Base-by-base conservation (phyloP, 2,113 vertebrate species). In the Ictalurus furcatus region DNA sequence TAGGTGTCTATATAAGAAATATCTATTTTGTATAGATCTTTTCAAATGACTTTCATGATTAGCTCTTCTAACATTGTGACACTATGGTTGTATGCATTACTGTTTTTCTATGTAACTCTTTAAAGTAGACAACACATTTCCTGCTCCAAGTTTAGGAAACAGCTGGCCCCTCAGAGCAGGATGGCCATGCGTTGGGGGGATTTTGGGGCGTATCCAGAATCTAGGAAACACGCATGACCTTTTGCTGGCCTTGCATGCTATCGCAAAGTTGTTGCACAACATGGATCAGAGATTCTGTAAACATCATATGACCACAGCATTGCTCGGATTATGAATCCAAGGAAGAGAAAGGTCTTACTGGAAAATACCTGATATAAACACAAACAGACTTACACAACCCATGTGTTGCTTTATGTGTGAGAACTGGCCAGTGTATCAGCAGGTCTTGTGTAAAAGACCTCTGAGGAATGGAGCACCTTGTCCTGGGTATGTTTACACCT, bases 241-340 rank as follows among this genome's bases (percentile, higher is more conserved):
- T 91, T 89, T 87, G 52, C 61, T 56, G 52, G 79, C 80, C 80
- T 91, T 56, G 71, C 67, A 88, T 61, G 88, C 82, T 86, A 91
- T 54, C 84, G 52, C 73, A 58, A 25, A 79, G 5, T 80, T 28
- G 12, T 93, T 92, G 88, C 90, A 81, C 90, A 92, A 91, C 84
- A 85, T 30, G 89, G 78, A 86, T n/a, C 63, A 84, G 88, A 52
- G 87, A 89, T 81, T 87, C 63, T 86, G 73, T 90, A 91, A 90
- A 90, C 86, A 88, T 84, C 89, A 92, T 92, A 92, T 86, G 85
- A 88, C 89, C 93, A 85, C 88, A 89, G 85, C 92, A 71, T 78
- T 88, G 90, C 93, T 94, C 90, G 16, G 80, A 92, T 94, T 94
- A 88, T 93, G 81, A 87, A 80, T 85, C 85, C 71, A 52, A 82